Evolutionary conservation across 2,113 vertebrate species (phyloP).

Genomic region (Paramormyrops kingsleyae): DNA sequence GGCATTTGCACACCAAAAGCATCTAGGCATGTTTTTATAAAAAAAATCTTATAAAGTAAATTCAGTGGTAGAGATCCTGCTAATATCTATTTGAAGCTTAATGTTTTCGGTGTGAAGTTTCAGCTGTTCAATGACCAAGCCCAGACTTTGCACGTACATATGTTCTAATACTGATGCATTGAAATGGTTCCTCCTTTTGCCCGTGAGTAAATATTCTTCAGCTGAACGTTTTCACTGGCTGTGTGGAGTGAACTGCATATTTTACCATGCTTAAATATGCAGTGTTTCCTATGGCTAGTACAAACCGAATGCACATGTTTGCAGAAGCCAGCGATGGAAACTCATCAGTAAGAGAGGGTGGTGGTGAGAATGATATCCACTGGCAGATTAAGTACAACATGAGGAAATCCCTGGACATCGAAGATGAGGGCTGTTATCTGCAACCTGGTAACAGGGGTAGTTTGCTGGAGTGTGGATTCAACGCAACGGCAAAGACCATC

Average conservation of each 20-base stretch:
- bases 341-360: constrained; percentile 29
- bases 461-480: constrained; percentile 75
- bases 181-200: neutral
- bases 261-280: neutral
- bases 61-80: neutral
- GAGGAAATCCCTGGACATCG: constrained; percentile 54
- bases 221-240: neutral
- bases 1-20: neutral
- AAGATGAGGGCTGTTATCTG: constrained; percentile 72
- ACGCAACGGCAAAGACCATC: constrained; percentile 78
- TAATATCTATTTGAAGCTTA: neutral
- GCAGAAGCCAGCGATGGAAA: neutral
- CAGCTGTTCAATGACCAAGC: neutral
- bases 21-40: neutral
- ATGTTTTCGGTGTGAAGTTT: neutral
- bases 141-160: neutral
- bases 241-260: neutral
- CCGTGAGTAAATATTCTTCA: neutral
- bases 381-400: constrained; percentile 66
- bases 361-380: neutral
- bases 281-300: too few relatives aligned
- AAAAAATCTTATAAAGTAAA: neutral
- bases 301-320: neutral
- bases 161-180: neutral
- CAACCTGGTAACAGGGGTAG: constrained; percentile 41